phyloP scores from a whole-genome alignment of 2,888 invertebrate species.

The Drosophila mayaguana region DNA sequence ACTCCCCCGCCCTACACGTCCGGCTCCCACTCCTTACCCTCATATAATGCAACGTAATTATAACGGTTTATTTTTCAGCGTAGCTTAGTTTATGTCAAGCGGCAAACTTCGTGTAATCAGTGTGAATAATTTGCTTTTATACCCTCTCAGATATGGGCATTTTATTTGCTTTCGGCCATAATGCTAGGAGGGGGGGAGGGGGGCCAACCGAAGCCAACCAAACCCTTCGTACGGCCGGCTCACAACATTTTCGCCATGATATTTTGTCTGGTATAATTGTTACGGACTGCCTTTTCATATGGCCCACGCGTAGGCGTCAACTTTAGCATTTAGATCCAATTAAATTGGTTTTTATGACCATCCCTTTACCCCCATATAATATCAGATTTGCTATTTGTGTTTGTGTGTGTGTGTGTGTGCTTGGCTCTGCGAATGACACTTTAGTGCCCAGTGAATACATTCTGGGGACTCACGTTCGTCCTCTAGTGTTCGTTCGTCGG shows the following conservation, averaged over 20 bases:
- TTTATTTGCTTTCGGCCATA: conserved; percentile 57
- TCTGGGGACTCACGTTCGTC: conserved; percentile 4
- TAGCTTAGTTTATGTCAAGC: conserved; percentile 69
- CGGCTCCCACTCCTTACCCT: conserved; percentile 1
- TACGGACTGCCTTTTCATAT: conserved; percentile 46
- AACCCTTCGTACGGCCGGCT: conserved; percentile 17
- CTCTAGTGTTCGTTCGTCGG: conserved; percentile 11
- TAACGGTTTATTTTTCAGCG: conserved; percentile 76
- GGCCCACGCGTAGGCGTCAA: conserved; percentile 45
- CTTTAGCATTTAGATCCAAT: conserved; percentile 72
- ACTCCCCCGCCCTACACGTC: neutral
- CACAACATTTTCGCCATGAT: conserved; percentile 14
- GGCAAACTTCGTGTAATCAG: conserved; percentile 71
- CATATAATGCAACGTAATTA: conserved; percentile 66
- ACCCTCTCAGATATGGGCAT: conserved; percentile 59
- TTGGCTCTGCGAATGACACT: conserved; percentile 21
- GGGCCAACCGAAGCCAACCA: neutral
- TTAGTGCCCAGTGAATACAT: conserved; percentile 28
- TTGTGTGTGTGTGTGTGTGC: conserved; percentile 8
- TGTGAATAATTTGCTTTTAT: conserved; percentile 77
- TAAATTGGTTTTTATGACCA: conserved; percentile 71
- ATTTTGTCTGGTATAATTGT: conserved; percentile 60
- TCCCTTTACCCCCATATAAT: conserved; percentile 7
- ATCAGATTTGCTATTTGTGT: conserved; percentile 14
- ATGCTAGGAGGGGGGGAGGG: conserved; percentile 14